These are phyloP conservation scores for Phlogophora meticulosa DNA, from an alignment of 2,888 invertebrate species.

Conservation along the genomic window DNA sequence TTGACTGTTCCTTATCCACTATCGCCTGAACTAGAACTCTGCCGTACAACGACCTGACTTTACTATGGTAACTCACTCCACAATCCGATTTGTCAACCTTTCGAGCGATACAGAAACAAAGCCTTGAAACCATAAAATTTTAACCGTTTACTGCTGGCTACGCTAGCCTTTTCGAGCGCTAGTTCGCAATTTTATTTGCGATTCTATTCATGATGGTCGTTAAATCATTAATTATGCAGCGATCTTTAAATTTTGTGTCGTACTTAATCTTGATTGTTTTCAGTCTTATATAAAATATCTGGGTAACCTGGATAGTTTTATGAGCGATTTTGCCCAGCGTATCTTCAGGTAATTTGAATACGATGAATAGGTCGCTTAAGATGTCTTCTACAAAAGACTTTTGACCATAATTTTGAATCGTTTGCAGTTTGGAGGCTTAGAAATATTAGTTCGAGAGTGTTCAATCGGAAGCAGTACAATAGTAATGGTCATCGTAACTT, in stretches of 20 bases:
- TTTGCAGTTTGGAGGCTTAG: conserved; percentile 23
- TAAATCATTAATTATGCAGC: conserved; percentile 52
- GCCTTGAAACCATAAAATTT: conserved; percentile 43
- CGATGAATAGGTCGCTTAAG: background rate
- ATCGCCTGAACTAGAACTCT: conserved; percentile 84
- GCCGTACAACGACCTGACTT: conserved; percentile 80
- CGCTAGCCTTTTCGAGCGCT: conserved; percentile 5
- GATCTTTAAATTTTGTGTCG: conserved; percentile 52
- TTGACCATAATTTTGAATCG: conserved; percentile 14
- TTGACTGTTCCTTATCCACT: conserved; percentile 89
- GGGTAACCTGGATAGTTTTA: conserved; percentile 39
- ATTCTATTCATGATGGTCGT: conserved; percentile 23
- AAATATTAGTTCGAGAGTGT: conserved; percentile 34
- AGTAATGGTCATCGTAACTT: conserved; percentile 73
- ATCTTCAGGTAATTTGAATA: conserved; percentile 4
- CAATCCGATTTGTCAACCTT: conserved; percentile 55
- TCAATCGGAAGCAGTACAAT: conserved; percentile 57
- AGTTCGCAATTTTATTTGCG: conserved; percentile 40
- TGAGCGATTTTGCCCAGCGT: background rate
- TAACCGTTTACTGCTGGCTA: conserved; percentile 43
- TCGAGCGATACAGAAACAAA: conserved; percentile 34
- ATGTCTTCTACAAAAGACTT: conserved; percentile 11
- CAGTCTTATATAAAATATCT: conserved; percentile 21
- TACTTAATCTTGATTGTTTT: conserved; percentile 42
- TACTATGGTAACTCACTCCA: conserved; percentile 70